Evolutionary conservation across 1,140 invertebrate genomes (phyloP).

Genomic region (Dreissena rostriformis): DNA sequence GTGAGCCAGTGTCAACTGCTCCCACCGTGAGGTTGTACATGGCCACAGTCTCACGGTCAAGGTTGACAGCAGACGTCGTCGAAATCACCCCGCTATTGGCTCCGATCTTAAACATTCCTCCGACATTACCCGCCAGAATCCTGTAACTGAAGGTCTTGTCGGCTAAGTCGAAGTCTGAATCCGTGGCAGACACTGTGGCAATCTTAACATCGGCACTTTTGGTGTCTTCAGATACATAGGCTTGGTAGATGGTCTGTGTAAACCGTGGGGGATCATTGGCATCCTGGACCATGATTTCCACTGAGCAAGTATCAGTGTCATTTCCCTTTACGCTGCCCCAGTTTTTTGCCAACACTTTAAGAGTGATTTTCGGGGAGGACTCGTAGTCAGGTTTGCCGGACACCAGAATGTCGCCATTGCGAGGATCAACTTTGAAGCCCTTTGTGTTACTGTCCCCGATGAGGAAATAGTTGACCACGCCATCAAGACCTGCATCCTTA

Average conservation of each 20-base stretch:
- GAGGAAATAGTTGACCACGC: constrained; percentile 94
- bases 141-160: constrained; percentile 97
- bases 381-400: constrained; percentile 91
- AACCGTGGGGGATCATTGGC: constrained; percentile 98
- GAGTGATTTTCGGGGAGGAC: constrained; percentile 93
- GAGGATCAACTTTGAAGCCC: constrained; percentile 93
- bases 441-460: constrained; percentile 96
- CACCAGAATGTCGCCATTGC: constrained; percentile 89
- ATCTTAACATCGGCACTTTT: constrained; percentile 88
- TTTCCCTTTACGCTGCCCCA: constrained; percentile 95
- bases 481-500: constrained; percentile 95
- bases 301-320: constrained; percentile 96
- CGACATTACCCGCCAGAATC: constrained; percentile 91
- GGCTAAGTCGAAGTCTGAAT: constrained; percentile 94
- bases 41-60: constrained; percentile 92
- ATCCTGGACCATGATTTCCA: constrained; percentile 96
- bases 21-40: constrained; percentile 92
- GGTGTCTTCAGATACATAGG: constrained; percentile 89
- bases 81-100: constrained; percentile 84
- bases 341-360: constrained; percentile 97
- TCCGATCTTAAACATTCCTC: constrained; percentile 94
- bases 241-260: constrained; percentile 88
- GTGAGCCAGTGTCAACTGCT: constrained; percentile 93
- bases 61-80: constrained; percentile 83
- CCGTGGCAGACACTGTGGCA: constrained; percentile 90